These are phyloP conservation scores for Notiomystis cincta DNA, from an alignment of 2,113 vertebrate genomes.

Conservation along the genomic window DNA sequence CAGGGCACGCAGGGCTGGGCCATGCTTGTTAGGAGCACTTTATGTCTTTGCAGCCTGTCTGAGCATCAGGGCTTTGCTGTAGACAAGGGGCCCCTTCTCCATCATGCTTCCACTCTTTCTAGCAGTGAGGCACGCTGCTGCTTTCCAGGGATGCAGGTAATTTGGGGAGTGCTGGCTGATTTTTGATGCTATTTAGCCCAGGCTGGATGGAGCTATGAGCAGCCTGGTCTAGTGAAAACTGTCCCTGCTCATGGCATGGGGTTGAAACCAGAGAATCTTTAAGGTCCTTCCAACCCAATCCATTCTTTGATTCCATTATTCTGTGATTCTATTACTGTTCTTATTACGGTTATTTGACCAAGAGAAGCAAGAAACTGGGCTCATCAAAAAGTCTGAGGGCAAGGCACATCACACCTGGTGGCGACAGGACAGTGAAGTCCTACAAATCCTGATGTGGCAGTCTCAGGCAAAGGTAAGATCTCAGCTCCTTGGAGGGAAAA, in stretches of 20 bases:
- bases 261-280: background rate
- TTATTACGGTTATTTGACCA: background rate
- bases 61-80: background rate
- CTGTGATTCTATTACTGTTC: background rate
- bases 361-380: background rate
- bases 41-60: background rate
- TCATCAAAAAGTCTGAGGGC: background rate
- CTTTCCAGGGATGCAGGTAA: background rate
- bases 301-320: background rate
- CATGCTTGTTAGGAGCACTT: background rate
- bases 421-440: background rate
- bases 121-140: background rate
- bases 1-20: fast-evolving
- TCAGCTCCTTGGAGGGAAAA: background rate
- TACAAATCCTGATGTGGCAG: background rate
- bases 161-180: background rate
- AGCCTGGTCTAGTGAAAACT: background rate
- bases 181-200: background rate
- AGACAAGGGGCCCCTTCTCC: background rate
- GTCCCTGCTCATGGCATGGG: fast-evolving
- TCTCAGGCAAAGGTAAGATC: fast-evolving
- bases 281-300: background rate
- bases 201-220: background rate
- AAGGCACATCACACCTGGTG: background rate
- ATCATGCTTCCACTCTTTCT: background rate